Percentiles rank a stretch among this genome's conserved stretches.
Evolutionary conservation across 2,888 invertebrate genomes (phyloP).

Genomic region (Eueremaeus valkanovi): DNA sequence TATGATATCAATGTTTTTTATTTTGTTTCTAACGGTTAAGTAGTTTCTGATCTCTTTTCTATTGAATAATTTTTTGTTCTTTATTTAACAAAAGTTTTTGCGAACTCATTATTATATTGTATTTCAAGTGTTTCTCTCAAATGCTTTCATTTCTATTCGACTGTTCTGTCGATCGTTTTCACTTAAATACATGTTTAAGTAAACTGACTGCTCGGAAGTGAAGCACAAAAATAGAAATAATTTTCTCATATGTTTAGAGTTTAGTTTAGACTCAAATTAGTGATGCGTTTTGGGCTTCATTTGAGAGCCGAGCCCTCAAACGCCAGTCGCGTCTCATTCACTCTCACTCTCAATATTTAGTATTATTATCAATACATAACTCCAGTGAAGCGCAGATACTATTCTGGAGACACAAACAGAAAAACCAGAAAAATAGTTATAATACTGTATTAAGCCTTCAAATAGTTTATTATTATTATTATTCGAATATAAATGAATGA

Average conservation of each 20-base stretch:
- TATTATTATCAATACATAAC: background rate
- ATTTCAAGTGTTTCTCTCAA: background rate
- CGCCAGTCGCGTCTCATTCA: conserved; percentile 10
- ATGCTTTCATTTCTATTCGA: background rate
- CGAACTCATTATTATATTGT: background rate
- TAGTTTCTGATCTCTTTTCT: no score
- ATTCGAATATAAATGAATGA: conserved; percentile 16
- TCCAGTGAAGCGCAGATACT: background rate
- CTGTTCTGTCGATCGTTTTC: background rate
- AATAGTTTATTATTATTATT: conserved; percentile 3
- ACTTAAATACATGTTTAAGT: background rate
- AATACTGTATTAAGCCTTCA: background rate
- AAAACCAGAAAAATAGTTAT: background rate
- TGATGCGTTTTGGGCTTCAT: background rate
- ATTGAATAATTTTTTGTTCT: no score
- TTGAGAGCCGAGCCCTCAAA: background rate
- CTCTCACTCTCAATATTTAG: no score
- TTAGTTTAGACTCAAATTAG: background rate
- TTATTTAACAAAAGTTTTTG: no score
- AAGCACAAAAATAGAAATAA: conserved; percentile 15
- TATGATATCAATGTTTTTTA: background rate
- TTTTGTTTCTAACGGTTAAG: no score
- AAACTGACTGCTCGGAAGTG: conserved; percentile 7
- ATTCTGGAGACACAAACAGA: background rate
- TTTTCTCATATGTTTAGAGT: conserved; percentile 1